phyloP scores from a whole-genome alignment of 2,888 invertebrate genomes.

The Tridacna crocea region DNA sequence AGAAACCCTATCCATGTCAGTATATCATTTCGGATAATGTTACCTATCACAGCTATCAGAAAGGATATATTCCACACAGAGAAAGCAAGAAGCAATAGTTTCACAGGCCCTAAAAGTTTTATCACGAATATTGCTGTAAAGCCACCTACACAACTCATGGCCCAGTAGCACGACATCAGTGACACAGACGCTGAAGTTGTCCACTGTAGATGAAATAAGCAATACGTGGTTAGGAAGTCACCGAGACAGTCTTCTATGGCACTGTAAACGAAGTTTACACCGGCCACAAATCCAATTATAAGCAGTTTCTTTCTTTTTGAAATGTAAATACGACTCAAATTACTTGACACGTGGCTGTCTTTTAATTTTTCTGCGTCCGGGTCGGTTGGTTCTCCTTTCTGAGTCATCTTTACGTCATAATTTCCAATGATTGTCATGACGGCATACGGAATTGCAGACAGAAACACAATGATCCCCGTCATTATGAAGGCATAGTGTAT shows the following conservation, averaged over 20 bases:
- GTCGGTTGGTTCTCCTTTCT: not conserved
- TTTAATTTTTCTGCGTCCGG: not conserved
- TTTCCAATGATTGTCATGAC: conserved; percentile 35
- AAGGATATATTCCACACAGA: conserved; percentile 43
- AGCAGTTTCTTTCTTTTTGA: conserved; percentile 22
- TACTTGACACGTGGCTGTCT: not conserved
- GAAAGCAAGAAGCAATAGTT: conserved; percentile 33
- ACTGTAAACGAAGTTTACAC: conserved; percentile 43
- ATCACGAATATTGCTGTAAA: conserved; percentile 37
- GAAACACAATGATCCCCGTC: conserved; percentile 21
- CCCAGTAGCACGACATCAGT: conserved; percentile 51
- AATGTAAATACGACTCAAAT: not conserved
- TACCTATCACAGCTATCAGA: conserved; percentile 31
- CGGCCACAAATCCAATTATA: conserved; percentile 26
- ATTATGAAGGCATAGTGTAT: conserved; percentile 51
- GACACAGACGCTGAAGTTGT: conserved; percentile 30
- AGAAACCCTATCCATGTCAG: conserved; percentile 49
- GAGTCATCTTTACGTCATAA: conserved; percentile 8
- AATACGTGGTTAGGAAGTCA: conserved; percentile 45
- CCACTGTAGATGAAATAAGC: conserved; percentile 47
- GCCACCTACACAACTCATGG: conserved; percentile 45
- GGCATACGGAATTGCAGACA: conserved; percentile 37
- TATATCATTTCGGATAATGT: conserved; percentile 24
- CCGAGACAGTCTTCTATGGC: conserved; percentile 46
- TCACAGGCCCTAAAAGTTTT: conserved; percentile 8